Evolutionary conservation across 2,113 vertebrate species (phyloP).

Genomic region (Desmodus rotundus): DNA sequence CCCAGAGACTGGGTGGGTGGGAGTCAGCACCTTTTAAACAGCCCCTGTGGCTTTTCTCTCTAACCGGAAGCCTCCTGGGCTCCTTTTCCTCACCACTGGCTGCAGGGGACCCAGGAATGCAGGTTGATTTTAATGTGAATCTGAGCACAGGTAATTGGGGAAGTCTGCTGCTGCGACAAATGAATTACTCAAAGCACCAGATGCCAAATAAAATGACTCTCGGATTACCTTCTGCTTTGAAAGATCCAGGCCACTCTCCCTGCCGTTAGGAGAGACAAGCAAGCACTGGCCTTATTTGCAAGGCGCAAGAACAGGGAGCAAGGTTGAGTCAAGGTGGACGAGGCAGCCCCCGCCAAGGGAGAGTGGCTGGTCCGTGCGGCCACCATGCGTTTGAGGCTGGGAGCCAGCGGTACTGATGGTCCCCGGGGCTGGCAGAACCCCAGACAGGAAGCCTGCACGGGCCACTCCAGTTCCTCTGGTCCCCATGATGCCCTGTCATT

Average conservation of each 20-base stretch:
- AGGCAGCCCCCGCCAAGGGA: background rate
- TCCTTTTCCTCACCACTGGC: background rate
- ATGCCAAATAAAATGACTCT: background rate
- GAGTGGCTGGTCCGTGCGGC: background rate
- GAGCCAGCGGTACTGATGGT: background rate
- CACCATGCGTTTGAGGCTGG: background rate
- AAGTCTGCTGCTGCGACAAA: background rate
- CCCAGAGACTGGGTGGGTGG: accelerated
- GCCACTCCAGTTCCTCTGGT: background rate
- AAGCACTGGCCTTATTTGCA: background rate
- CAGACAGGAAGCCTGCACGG: accelerated
- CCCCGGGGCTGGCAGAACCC: background rate
- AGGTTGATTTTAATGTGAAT: background rate
- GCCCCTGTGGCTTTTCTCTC: background rate
- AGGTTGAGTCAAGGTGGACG: background rate
- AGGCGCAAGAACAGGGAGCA: background rate
- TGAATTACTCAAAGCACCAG: background rate
- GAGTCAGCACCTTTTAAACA: background rate
- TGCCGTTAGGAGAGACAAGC: background rate
- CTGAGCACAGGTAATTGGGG: background rate
- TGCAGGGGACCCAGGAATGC: background rate
- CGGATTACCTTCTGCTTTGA: background rate
- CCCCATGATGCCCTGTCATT: accelerated
- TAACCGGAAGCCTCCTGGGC: background rate
- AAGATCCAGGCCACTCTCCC: background rate